Base-by-base conservation (phyloP, 2,797 vertebrate species). In the Pelobates cultripes region DNA sequence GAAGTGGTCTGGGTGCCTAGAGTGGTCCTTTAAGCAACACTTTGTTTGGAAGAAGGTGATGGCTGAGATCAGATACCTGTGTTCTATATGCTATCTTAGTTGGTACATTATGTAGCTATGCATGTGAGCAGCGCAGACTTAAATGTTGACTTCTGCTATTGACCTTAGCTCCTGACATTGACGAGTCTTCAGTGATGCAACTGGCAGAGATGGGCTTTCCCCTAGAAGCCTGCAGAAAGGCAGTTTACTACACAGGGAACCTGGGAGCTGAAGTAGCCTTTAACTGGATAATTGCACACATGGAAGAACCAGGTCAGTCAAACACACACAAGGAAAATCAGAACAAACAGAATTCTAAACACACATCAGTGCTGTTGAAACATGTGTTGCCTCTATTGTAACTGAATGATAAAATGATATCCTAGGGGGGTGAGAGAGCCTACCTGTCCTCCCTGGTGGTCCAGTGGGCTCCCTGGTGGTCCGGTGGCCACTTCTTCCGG, bases 201-300 rank as follows among this genome's bases (percentile, higher is more conserved):
- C 93, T 99, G 92, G 97, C 97, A 1, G 98, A 99, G 92, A 99
- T 99, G 98, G 98, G 98, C 14, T 99, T 99, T 85, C 98, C 98
- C 3, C 81, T 98, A 80, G 98, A 99, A 90, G 98, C 97, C 0
- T 99, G 98, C 85, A 95, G 97, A 88, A 99, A 99, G 89, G 97
- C 98, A 0, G 97, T 99, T 71, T 99, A 99, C 92, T 99, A 97
- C 76, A 99, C 98, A 5, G 98, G 98, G 85, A 99, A 97, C 89
- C 93, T 99, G 94, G 97, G 98, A 40, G 95, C 98, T 0, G 98
- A 99, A 90, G 95, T 98, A 80, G 98, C 98, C 87, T 99, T 99
- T 92, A 99, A 99, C 94, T 99, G 98, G 98, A 96, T 99, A 89
- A 96, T 99, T 87, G 95, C 96, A 42, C 98, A 99, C 89, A 99